Base-by-base conservation (phyloP, 2,888 invertebrate species). In the Hypena proboscidalis region DNA sequence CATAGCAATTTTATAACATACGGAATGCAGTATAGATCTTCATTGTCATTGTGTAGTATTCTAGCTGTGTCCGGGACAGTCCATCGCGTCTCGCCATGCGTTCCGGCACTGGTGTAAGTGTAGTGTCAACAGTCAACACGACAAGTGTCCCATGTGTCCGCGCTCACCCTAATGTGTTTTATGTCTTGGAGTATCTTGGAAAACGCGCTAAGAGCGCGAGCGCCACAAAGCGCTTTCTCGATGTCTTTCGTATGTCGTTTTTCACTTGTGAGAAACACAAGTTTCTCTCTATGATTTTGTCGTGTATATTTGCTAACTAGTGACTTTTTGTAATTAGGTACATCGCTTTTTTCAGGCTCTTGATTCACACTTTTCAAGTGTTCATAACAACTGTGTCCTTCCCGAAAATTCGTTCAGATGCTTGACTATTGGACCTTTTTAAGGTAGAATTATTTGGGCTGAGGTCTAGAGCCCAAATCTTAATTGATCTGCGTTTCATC, bases 111-210 rank as follows among this genome's bases (percentile, higher is more conserved):
- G 33, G 27, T 34, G 36, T 42, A 57, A 77, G 79, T 76, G 79
- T n/a, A n/a, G 49, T 67, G 51, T 66, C n/a, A n/a, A n/a, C n/a
- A n/a, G 77, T 74, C 74, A 77, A 77, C 57, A 77, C 38, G 21
- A 27, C 14, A 35, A 58, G 50, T 44, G 49, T 38, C 26, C 44
- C 38, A 42, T 39, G 39, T 49, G 46, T 47, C 49, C 23, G 13
- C 36, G 47, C 46, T 48, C 39, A 4, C 31, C 31, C 45, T 56
- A 43, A 54, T 58, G 46, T 58, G 29, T 62, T 52, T 55, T 30
- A 52, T 48, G 55, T 36, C 23, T 35, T 34, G 19, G 20, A 34
- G 33, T 14, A 43, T 8, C 26, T 9, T 7, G 15, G 26, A 35
- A 31, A 36, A 38, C 30, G 29, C 29, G 19, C 5, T 8, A 13